Percentiles rank a stretch among this genome's conserved stretches.
phyloP scores from a whole-genome alignment of 2,888 invertebrate genomes.

The Argyresthia goedartella region DNA sequence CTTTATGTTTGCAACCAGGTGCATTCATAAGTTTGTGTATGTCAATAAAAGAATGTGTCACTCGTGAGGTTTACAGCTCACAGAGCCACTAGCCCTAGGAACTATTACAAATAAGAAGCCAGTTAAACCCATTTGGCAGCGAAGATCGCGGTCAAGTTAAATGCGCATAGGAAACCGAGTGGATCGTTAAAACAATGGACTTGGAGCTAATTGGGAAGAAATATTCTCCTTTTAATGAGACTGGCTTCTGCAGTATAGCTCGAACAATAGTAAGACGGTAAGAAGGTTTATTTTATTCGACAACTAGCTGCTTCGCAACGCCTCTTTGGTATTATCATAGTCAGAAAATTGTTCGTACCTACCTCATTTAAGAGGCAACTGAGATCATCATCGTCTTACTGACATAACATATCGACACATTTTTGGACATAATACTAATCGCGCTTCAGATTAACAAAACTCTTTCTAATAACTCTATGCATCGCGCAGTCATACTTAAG shows the following conservation, averaged over 20 bases:
- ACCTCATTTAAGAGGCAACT: too few species aligned
- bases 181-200: slow-evolving; percentile 39
- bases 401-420: too few species aligned
- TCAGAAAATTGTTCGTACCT: background rate
- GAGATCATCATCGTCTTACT: too few species aligned
- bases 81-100: too few species aligned
- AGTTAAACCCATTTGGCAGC: slow-evolving; percentile 35
- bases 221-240: slow-evolving; percentile 13
- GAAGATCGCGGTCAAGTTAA: slow-evolving; percentile 9
- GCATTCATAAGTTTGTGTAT: background rate
- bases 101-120: slow-evolving; percentile 17
- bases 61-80: too few species aligned
- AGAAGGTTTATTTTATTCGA: background rate
- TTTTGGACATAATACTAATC: too few species aligned
- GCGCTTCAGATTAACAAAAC: too few species aligned
- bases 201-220: slow-evolving; percentile 38
- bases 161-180: slow-evolving; percentile 16
- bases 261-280: background rate
- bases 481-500: too few species aligned
- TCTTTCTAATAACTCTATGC: too few species aligned
- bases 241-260: background rate
- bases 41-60: background rate
- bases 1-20: too few species aligned
- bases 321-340: background rate
- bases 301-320: background rate